Percentiles rank a stretch among this genome's conserved stretches.
These are phyloP conservation scores for Fulica atra DNA, from an alignment of 2,113 vertebrate genomes.

Conservation along the genomic window DNA sequence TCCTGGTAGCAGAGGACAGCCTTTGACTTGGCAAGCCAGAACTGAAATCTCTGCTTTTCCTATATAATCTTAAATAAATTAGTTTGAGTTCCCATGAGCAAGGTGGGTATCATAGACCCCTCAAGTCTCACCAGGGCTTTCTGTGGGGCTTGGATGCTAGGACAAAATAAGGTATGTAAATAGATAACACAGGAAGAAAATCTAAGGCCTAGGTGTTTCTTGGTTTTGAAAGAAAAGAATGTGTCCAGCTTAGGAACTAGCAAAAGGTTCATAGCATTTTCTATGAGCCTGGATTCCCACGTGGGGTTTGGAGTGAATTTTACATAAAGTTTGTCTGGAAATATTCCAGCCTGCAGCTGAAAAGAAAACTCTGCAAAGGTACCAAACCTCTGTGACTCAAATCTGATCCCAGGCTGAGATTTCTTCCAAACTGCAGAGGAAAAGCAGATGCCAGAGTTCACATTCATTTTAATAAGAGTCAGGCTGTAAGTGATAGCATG, in stretches of 20 bases:
- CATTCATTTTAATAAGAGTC: not conserved
- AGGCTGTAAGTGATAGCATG: not conserved
- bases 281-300: not conserved
- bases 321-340: not conserved
- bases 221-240: not conserved
- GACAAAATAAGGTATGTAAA: not conserved
- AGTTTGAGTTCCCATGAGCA: not conserved
- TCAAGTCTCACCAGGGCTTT: not conserved
- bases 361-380: not conserved
- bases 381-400: not conserved
- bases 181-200: not conserved
- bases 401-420: not conserved
- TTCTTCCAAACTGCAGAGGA: not conserved
- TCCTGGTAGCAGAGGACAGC: not conserved
- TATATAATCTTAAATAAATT: not conserved
- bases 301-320: not conserved
- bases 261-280: not conserved
- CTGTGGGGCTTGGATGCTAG: not conserved
- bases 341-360: not conserved
- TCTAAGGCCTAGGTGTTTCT: not conserved
- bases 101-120: not conserved
- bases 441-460: not conserved
- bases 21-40: not conserved
- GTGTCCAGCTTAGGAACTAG: not conserved
- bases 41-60: not conserved